Evolutionary conservation across 1,140 invertebrate genomes (phyloP).

Genomic region (Orius laevigatus): DNA sequence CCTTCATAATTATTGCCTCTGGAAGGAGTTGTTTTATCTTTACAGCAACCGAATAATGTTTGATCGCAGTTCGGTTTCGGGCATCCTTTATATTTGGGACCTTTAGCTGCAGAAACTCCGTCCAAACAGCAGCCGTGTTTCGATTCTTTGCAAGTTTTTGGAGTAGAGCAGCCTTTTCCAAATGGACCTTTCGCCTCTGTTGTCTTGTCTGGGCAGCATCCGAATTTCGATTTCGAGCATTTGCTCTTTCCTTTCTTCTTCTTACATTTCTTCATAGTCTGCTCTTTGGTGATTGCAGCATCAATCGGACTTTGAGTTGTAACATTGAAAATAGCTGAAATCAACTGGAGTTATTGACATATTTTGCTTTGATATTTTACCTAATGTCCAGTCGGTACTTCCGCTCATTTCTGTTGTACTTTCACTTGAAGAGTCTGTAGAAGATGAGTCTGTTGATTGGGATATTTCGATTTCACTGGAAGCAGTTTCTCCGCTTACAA

Average conservation of each 20-base stretch:
- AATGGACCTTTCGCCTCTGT: slow-evolving; percentile 73
- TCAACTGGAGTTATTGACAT: too few relatives aligned
- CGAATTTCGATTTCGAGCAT: slow-evolving; percentile 57
- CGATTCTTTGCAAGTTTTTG: slow-evolving; percentile 61
- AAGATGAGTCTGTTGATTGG: too few relatives aligned
- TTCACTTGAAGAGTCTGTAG: background rate
- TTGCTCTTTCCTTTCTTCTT: slow-evolving; percentile 30
- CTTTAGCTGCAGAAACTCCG: slow-evolving; percentile 63
- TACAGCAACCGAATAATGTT: slow-evolving; percentile 65
- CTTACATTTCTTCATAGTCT: slow-evolving; percentile 41
- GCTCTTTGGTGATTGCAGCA: slow-evolving; percentile 29
- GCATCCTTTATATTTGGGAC: slow-evolving; percentile 56
- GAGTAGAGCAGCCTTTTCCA: slow-evolving; percentile 55
- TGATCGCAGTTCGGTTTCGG: slow-evolving; percentile 54
- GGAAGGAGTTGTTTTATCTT: slow-evolving; percentile 58
- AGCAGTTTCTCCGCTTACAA: background rate
- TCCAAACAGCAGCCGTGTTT: slow-evolving; percentile 80
- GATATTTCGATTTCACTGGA: slow-evolving; percentile 4
- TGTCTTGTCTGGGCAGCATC: slow-evolving; percentile 77
- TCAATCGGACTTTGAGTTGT: slow-evolving; percentile 28
- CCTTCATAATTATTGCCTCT: slow-evolving; percentile 69
- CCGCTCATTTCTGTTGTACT: background rate
- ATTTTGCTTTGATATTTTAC: background rate
- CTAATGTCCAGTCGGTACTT: background rate
- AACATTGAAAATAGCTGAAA: slow-evolving; percentile 13